These are phyloP conservation scores for Channa argus DNA, from an alignment of 2,113 vertebrate genomes.

Conservation along the genomic window DNA sequence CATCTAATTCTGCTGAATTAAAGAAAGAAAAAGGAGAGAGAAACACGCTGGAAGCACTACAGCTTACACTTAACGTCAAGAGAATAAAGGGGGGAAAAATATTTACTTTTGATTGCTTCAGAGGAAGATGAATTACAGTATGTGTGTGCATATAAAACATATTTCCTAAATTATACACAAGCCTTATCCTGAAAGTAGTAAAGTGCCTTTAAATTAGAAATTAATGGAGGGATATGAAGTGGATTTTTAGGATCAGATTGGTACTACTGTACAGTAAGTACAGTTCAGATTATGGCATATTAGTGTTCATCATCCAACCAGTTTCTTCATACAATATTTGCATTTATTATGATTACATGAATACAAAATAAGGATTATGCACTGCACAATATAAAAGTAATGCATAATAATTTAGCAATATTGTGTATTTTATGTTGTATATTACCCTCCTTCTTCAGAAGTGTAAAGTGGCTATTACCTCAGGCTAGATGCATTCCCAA, in stretches of 20 bases:
- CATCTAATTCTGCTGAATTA: slow-evolving; percentile 76
- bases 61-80: slow-evolving; percentile 55
- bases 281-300: background rate
- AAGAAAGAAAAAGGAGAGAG: slow-evolving; percentile 20
- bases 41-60: slow-evolving; percentile 44
- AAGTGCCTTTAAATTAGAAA: background rate
- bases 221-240: background rate
- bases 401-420: background rate
- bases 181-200: background rate
- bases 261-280: background rate
- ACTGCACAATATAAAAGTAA: background rate
- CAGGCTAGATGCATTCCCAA: slow-evolving; percentile 8
- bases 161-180: slow-evolving; percentile 26
- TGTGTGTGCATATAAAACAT: slow-evolving; percentile 1
- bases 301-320: background rate
- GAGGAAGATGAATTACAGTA: slow-evolving; percentile 29
- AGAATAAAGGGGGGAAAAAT: slow-evolving; percentile 44
- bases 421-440: background rate
- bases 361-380: background rate
- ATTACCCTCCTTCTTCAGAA: background rate
- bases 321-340: background rate
- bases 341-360: background rate
- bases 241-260: background rate
- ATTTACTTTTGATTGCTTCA: slow-evolving; percentile 60
- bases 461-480: background rate